Conservation (phyloP, 2,113 vertebrate genomes). For the Channa maculata region DNA sequence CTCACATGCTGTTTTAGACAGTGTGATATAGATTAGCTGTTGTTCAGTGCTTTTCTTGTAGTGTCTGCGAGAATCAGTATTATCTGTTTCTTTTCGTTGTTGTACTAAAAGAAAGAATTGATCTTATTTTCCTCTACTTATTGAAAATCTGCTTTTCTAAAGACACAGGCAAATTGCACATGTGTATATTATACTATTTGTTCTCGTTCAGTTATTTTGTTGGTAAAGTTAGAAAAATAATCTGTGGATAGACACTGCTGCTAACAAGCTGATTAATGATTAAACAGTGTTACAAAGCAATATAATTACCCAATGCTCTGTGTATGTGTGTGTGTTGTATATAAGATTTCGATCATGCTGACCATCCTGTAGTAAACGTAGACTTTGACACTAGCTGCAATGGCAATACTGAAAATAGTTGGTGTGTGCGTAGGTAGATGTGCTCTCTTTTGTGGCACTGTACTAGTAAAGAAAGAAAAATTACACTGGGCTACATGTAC, state of each 20-base stretch:
- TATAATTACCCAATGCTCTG: constrained; percentile 19
- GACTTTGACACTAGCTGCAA: constrained; percentile 63
- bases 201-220: background rate
- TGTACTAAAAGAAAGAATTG: too few relatives aligned
- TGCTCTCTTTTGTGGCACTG: constrained; percentile 3
- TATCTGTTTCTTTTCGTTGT: background rate
- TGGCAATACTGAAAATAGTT: background rate
- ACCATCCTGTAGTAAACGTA: constrained; percentile 60
- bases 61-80: background rate
- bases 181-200: background rate
- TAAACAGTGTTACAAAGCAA: constrained; percentile 28
- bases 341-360: background rate
- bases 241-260: background rate
- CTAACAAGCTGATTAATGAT: constrained; percentile 38
- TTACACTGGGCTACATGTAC: constrained; percentile 9
- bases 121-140: too few relatives aligned
- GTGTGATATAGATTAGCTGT: background rate
- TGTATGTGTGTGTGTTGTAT: background rate
- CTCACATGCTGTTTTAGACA: background rate
- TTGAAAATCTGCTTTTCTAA: background rate
- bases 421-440: background rate
- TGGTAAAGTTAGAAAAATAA: background rate
- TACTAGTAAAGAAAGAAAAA: constrained; percentile 20
- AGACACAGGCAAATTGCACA: background rate
- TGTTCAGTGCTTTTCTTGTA: background rate